A percentile compares a stretch with the other conserved stretches of the same genome.
Evolutionary conservation across 2,797 vertebrate species (phyloP).

Genomic region (Oreortyx pictus): DNA sequence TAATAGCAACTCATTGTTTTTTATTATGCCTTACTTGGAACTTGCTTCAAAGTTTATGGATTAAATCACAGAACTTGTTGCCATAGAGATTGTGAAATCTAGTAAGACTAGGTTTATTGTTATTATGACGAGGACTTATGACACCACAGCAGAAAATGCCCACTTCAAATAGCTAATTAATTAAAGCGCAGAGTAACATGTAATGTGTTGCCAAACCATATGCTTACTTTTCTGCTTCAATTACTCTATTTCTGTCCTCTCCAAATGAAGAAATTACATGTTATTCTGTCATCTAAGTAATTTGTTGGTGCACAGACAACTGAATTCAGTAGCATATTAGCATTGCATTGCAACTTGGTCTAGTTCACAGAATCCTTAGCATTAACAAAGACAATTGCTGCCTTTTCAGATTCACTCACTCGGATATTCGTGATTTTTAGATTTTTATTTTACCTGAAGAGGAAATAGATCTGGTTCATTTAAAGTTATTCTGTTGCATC

Average conservation of each 20-base stretch:
- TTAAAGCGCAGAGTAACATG: not conserved
- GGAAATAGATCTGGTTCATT: not conserved
- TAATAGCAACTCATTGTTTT: not conserved
- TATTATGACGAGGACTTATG: not conserved
- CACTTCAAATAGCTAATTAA: slow-evolving; percentile 4
- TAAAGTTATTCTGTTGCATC: not conserved
- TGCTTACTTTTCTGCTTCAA: not conserved
- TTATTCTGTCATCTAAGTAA: not conserved
- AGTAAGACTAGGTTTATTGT: not conserved
- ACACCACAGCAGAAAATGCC: not conserved
- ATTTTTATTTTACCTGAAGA: not conserved
- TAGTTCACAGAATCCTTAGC: not conserved
- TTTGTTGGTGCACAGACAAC: not conserved
- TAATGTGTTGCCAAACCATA: not conserved
- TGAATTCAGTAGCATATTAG: not conserved
- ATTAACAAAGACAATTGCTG: not conserved
- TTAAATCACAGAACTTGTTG: not conserved
- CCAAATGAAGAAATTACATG: not conserved
- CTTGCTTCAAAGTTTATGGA: not conserved
- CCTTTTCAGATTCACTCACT: not conserved
- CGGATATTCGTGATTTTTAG: not conserved
- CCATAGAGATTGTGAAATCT: not conserved
- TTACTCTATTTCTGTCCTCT: not conserved
- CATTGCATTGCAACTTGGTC: not conserved
- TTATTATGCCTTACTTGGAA: not conserved